Percentiles rank a stretch among this genome's conserved stretches.
Conservation (phyloP, 2,888 invertebrate species). For the Leptinotarsa juncta region DNA sequence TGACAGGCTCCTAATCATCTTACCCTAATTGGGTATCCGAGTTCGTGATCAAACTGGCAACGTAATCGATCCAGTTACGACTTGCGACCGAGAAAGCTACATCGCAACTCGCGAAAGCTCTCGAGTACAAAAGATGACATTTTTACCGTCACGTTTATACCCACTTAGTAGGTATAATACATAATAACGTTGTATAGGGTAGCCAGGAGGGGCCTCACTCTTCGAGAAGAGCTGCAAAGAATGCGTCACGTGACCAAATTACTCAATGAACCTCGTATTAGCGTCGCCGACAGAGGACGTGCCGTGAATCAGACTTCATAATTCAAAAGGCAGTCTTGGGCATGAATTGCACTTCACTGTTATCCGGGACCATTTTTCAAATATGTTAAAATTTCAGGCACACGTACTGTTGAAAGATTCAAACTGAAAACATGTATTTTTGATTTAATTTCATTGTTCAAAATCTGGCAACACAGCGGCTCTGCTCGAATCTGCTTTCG, state of each 20-base stretch:
- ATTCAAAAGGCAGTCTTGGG: conserved; percentile 43
- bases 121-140: conserved; percentile 44
- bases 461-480: no score
- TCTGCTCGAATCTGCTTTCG: no score
- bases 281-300: conserved; percentile 54
- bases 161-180: conserved; percentile 60
- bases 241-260: conserved; percentile 66
- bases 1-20: conserved; percentile 29
- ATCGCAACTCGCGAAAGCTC: conserved; percentile 16
- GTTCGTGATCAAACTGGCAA: conserved; percentile 35
- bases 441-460: no score
- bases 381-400: neutral
- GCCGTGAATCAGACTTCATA: conserved; percentile 53
- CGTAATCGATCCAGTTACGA: conserved; percentile 25
- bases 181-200: conserved; percentile 60
- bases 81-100: conserved; percentile 13
- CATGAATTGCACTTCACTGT: conserved; percentile 30
- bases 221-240: conserved; percentile 52
- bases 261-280: conserved; percentile 64
- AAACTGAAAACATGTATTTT: no score
- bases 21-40: conserved; percentile 32
- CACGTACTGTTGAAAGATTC: neutral
- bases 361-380: neutral
- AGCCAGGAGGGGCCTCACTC: conserved; percentile 39
- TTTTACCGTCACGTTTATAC: conserved; percentile 57